These are phyloP conservation scores for Artibeus jamaicensis DNA, from an alignment of 2,797 vertebrate genomes.

Conservation along the genomic window DNA sequence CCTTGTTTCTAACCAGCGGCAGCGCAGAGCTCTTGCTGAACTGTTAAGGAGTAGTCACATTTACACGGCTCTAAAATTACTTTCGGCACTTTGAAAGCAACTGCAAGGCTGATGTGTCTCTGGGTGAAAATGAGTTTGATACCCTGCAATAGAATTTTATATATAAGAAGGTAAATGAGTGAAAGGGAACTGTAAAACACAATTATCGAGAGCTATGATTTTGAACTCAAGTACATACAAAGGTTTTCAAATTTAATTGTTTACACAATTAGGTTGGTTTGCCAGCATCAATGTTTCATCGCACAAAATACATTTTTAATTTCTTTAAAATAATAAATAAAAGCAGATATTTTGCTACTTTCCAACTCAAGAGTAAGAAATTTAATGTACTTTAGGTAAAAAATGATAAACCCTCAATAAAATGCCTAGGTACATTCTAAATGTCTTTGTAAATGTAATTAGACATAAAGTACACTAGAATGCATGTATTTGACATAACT, in stretches of 20 bases:
- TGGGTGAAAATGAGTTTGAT: too few species aligned
- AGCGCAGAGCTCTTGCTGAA: too few species aligned
- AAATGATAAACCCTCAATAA: slow-evolving; percentile 33
- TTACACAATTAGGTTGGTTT: neutral
- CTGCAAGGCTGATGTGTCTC: too few species aligned
- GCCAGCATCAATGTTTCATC: neutral
- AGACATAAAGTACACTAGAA: neutral
- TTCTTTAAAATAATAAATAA: neutral
- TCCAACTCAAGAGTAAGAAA: neutral
- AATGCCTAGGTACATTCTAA: neutral
- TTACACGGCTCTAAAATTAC: too few species aligned
- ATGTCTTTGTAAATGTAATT: neutral
- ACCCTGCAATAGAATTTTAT: neutral
- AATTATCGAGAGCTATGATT: neutral
- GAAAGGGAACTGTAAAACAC: neutral
- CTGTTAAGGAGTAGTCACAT: too few species aligned
- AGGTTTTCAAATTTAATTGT: slow-evolving; percentile 9
- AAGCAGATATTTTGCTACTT: neutral
- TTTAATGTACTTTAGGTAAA: neutral
- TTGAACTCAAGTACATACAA: neutral
- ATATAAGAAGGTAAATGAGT: neutral
- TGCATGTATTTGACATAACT: neutral
- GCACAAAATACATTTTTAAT: neutral
- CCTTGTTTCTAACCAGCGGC: too few species aligned
- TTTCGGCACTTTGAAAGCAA: too few species aligned